Conservation (phyloP, 2,797 vertebrate genomes). For the Fistularia tabacaria region DNA sequence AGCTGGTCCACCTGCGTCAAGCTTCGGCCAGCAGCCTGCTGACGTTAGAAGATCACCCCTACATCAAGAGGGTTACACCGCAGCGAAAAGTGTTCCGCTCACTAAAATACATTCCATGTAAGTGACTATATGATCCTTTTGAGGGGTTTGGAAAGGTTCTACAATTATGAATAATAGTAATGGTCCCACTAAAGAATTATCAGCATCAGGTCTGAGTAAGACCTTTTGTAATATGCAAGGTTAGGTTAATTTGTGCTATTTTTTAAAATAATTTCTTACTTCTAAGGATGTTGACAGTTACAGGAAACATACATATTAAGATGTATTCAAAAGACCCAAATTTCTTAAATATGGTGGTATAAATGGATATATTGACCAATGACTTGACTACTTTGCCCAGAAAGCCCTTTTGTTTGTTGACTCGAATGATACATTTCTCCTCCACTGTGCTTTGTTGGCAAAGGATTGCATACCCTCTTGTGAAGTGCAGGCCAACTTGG, state of each 20-base stretch:
- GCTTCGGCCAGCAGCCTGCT: slow-evolving; percentile 80
- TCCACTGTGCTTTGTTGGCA: slow-evolving; percentile 16
- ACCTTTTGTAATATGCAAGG: no score
- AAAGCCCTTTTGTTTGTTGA: slow-evolving; percentile 28
- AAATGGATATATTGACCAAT: no score
- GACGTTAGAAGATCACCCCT: slow-evolving; percentile 89
- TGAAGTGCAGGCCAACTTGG: slow-evolving; percentile 13
- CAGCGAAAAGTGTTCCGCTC: slow-evolving; percentile 92
- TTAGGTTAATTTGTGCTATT: no score
- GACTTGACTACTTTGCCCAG: slow-evolving; percentile 1
- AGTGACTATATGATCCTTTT: slow-evolving; percentile 56
- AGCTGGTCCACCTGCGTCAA: slow-evolving; percentile 90
- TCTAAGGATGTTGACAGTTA: no score
- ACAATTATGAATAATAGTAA: no score
- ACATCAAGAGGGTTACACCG: slow-evolving; percentile 94
- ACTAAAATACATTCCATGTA: slow-evolving; percentile 85
- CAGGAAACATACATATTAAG: no score
- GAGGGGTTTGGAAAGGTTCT: not conserved
- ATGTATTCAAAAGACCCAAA: no score
- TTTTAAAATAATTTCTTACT: no score
- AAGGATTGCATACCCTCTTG: slow-evolving; percentile 34
- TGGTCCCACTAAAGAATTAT: no score
- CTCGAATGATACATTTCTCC: slow-evolving; percentile 11
- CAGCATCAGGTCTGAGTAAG: no score
- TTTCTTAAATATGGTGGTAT: no score